Conservation (phyloP, 1,140 invertebrate species). For the Cyphomyrmex costatus region DNA sequence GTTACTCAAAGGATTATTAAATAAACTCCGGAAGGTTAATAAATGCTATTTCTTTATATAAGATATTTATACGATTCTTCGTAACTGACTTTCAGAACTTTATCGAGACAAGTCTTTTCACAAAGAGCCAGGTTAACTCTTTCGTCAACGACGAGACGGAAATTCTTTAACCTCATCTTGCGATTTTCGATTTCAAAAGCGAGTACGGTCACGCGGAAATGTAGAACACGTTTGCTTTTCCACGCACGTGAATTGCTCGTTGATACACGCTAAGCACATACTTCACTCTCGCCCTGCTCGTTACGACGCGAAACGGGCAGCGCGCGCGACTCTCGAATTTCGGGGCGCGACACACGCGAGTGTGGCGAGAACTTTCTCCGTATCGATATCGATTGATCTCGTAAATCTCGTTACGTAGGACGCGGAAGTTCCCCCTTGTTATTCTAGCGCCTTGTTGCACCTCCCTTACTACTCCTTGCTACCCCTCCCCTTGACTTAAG, state of each 20-base stretch:
- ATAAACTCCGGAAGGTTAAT: too few relatives aligned
- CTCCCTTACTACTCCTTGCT: neutral
- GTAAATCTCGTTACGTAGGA: conserved; percentile 22
- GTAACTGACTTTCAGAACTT: too few relatives aligned
- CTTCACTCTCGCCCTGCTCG: neutral
- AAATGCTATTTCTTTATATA: too few relatives aligned
- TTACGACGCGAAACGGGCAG: neutral
- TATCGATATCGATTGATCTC: conserved; percentile 38
- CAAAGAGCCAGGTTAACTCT: neutral
- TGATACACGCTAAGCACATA: neutral
- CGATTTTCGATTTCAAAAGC: neutral
- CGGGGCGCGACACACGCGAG: neutral
- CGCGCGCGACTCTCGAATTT: conserved; percentile 38
- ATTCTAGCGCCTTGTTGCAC: too few relatives aligned
- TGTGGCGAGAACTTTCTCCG: conserved; percentile 38
- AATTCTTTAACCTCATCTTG: neutral
- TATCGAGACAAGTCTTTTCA: neutral
- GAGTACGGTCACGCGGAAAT: neutral
- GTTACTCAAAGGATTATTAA: too few relatives aligned
- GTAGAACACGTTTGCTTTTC: conserved; percentile 1
- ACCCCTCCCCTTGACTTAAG: too few relatives aligned
- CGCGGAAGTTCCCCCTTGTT: neutral
- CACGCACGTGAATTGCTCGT: conserved; percentile 3
- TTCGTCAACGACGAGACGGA: too few relatives aligned
- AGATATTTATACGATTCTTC: too few relatives aligned